Evolutionary conservation across 2,113 vertebrate species (phyloP), one percentile per base, ranked within the genome.

Genomic region (Nannobrachium achirus): DNA sequence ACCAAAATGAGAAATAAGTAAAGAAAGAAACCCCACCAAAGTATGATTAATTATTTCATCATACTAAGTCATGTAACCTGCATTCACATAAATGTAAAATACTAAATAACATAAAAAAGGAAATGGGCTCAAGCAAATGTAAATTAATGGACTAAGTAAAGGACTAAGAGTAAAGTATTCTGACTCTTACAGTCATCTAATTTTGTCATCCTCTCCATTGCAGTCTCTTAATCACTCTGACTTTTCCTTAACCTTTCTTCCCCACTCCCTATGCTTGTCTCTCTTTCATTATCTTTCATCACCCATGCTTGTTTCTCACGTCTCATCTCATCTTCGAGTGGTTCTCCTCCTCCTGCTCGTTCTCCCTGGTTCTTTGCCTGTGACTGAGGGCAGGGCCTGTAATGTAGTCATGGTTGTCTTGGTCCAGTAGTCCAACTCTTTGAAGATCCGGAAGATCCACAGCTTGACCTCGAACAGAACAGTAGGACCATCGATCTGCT

Each of bases 381-480:
- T 63, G 10, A 50, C 56, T 0, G 40, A 10, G 11, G 63, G 62
- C 49, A 85, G 73, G 1, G 66, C 73, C 55, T 78, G 73, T 56
- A 93, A 71, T 48, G 63, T 81, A 57, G 75, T 71, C 19, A 81
- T 48, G 16, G 90, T 56, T 0, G 18, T 80, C 66, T 79, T 76
- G 44, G 82, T 82, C 93, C 92, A 93, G 88, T 89, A 73, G 8
- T 87, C 83, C 53, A 93, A 60, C 63, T 93, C 93, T 66, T 69
- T 77, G 63, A 79, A 90, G 69, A 93, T 62, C 20, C 78, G 69
- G 61, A 88, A 90, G 16, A 89, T 74, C 92, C 91, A 92, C 33
- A 87, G 46, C 83, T 93, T 93, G 59, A 92, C 41, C 18, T 82
- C 75, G 60, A 93, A 92, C 58, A 71, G 13, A 48, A 5, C 6